Percentiles rank a stretch among this genome's conserved stretches.
Evolutionary conservation across 37 sponge, comb jelly and placozoan species (phyloP).

Genomic region (Spongilla lacustris): DNA sequence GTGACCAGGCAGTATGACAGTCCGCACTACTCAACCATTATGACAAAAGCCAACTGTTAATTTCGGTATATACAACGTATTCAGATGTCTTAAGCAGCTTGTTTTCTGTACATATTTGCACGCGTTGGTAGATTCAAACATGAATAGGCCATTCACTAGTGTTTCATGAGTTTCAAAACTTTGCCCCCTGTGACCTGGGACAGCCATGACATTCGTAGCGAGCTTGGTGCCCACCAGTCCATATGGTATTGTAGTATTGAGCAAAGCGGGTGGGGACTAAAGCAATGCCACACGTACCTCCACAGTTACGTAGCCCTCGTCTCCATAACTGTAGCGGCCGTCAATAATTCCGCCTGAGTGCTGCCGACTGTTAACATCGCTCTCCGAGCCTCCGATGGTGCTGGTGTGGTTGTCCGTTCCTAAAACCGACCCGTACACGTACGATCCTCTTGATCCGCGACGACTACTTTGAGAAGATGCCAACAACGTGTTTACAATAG

Average conservation of each 20-base stretch:
- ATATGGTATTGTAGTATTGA: no score
- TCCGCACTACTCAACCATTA: no score
- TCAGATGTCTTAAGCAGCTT: background rate
- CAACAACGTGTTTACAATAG: background rate
- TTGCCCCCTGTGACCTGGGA: no score
- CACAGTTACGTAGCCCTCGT: slow-evolving; percentile 7
- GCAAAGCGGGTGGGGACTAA: no score
- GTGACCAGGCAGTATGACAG: no score
- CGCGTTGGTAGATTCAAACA: background rate
- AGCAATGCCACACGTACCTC: background rate
- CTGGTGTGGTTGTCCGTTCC: background rate
- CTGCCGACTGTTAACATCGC: background rate
- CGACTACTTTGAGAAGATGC: background rate
- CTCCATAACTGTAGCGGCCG: slow-evolving; percentile 15
- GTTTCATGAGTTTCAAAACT: no score
- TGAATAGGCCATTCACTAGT: background rate
- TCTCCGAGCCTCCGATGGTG: background rate
- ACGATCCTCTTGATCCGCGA: background rate
- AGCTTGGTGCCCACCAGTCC: no score
- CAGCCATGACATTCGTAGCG: no score
- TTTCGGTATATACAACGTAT: background rate
- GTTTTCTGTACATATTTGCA: background rate
- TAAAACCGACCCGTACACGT: background rate
- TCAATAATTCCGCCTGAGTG: slow-evolving; percentile 7
- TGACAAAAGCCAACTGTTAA: no score